Base-by-base conservation (phyloP, 2,888 invertebrate genomes). In the Drosophila incognita region DNA sequence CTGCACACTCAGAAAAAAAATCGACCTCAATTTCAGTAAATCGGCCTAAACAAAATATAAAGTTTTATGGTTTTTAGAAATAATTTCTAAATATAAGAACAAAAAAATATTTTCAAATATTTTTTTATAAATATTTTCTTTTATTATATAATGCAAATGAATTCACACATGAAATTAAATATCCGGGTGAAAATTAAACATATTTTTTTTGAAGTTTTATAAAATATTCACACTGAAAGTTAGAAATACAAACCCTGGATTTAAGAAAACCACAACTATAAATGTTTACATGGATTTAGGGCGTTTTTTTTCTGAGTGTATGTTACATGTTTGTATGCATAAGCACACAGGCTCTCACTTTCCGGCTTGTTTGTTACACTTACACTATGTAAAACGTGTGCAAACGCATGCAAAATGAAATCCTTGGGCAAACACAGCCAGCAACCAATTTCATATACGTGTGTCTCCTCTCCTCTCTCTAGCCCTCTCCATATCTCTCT, bases 351-450 rank as follows among this genome's bases (percentile, higher is more conserved):
- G n/a, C 48, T 49, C 38, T 11, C 33, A 40, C 31, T 13, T 42
- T 48, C 40, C 38, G 36, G 49, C 21, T 66, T 66, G 54, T 74
- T 21, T 46, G 46, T 8, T 8, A 46, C 46, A 46, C 24, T 46
- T 70, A 57, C 38, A 52, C 51, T 66, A 42, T 54, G 24, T 49
- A 54, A 74, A 65, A 56, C 42, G 74, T 67, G 75, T 68, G 71
- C 71, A 53, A 72, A 75, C 53, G 76, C 69, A 46, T 48, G 68
- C 57, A 36, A 51, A 71, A 51, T 11, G n/a, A 51, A 27, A 71
- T 75, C 76, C 69, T 58, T 72, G 52, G 75, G 40, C 24, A 71
- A 68, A 75, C 46, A 61, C 52, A 52, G 42, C 13, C 38, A 40
- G 38, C 68, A 71, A 31, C 61, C 40, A 61, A 72, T 72, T 27